Base-by-base conservation (phyloP, 2,113 vertebrate species). In the Neolamprologus fasciatus region DNA sequence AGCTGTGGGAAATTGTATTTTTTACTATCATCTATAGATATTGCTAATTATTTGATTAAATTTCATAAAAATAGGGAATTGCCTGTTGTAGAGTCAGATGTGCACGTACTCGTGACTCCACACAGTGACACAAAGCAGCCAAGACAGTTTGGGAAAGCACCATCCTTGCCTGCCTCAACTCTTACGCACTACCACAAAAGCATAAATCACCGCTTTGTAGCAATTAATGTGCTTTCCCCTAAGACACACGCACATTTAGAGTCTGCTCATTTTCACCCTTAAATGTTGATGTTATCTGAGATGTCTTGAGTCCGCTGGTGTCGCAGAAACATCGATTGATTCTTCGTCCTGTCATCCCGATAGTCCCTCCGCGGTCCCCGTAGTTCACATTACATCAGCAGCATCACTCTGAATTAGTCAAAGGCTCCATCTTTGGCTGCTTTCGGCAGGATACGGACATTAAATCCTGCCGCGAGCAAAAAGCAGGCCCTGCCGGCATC, bases 371-470 rank as follows among this genome's bases (percentile, higher is more conserved):
- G 86, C 50, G 23, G 31, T 61, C 82, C 14, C 92, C 83, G 8
- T 79, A 91, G 92, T 94, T 95, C 89, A 84, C 86, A 84, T 96
- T 95, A 94, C 95, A 94, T 95, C 95, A 94, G 57, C 61, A 51
- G 85, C 33, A 91, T 95, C 91, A 55, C 82, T 91, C 90, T 86
- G 61, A 83, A 91, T 93, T 94, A 92, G 90, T 66, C 85, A 90
- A 92, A 68, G 78, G 80, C 91, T 95, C 83, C 58, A 54, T 95
- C 90, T 90, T 88, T 28, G 53, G 87, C 89, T 80, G 89, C 92
- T 93, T 83, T 13, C 66, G 82, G 89, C 93, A 93, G 95, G 94
- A 95, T 91, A 84, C 80, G 86, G 93, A 93, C 91, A 89, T 94
- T 90, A 94, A 96, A 95, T 91, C 90, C 86, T 47, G 88, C 68